Conservation (phyloP, 1,140 invertebrate genomes). For the Caligus rogercresseyi region DNA sequence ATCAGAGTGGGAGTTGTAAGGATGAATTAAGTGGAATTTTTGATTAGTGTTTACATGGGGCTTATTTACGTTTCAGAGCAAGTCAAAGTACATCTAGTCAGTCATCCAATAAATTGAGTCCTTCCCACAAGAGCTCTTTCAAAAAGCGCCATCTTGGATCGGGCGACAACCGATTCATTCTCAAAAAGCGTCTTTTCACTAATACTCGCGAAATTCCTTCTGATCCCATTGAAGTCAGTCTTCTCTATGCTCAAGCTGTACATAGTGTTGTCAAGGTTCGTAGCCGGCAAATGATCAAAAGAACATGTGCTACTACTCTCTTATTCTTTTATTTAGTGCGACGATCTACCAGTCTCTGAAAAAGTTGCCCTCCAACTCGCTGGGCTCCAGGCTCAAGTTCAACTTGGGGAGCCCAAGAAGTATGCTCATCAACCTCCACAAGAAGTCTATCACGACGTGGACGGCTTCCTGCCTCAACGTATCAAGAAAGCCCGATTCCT, state of each 20-base stretch:
- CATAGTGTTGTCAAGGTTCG: constrained; percentile 64
- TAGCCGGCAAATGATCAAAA: not conserved
- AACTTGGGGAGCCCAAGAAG: constrained; percentile 61
- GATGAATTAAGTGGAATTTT: too few relatives aligned
- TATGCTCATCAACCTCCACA: constrained; percentile 38
- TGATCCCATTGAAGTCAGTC: constrained; percentile 83
- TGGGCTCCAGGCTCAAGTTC: constrained; percentile 79
- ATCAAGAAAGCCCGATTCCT: constrained; percentile 45
- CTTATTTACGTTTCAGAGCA: not conserved
- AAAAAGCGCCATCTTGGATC: constrained; percentile 34
- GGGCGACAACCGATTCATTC: constrained; percentile 78
- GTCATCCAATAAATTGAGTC: constrained; percentile 10
- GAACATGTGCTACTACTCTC: not conserved
- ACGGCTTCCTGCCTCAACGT: constrained; percentile 55
- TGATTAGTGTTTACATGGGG: too few relatives aligned
- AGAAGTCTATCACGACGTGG: constrained; percentile 59
- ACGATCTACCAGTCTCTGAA: constrained; percentile 83
- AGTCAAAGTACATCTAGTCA: not conserved
- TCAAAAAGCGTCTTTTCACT: constrained; percentile 73
- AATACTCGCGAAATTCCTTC: constrained; percentile 76
- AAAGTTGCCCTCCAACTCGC: constrained; percentile 82
- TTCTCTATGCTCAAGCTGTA: constrained; percentile 86
- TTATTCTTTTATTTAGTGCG: constrained; percentile 32
- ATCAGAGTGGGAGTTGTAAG: constrained; percentile 74
- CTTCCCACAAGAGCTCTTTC: constrained; percentile 10